Conservation (phyloP, 2,888 invertebrate species). For the Machimus rusticus region DNA sequence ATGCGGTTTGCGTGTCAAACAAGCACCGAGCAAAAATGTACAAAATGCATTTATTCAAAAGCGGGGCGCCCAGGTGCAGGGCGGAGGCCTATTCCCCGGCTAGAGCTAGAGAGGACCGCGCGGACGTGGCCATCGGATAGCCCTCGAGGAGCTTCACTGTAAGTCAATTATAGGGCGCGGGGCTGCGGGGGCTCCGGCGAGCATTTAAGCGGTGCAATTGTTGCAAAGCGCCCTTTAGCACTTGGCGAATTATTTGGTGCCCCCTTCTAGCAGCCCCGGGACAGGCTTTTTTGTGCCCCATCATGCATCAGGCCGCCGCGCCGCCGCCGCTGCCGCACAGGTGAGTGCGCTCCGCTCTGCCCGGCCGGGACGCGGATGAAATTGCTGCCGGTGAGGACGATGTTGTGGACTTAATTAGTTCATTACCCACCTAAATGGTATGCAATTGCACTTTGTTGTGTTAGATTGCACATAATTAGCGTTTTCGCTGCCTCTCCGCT, state of each 20-base stretch:
- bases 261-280: neutral
- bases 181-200: neutral
- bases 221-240: constrained; percentile 41
- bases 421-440: constrained; percentile 51
- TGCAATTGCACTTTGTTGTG: constrained; percentile 50
- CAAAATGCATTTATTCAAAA: constrained; percentile 37
- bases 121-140: neutral
- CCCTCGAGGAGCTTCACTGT: neutral
- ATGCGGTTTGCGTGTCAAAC: constrained; percentile 48
- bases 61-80: neutral
- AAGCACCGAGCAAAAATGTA: constrained; percentile 40
- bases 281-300: neutral
- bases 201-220: constrained; percentile 35
- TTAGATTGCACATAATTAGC: constrained; percentile 44
- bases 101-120: neutral
- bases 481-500: neutral
- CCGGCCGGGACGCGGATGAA: neutral
- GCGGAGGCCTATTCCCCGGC: neutral
- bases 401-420: constrained; percentile 51
- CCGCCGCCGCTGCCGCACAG: neutral
- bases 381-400: neutral
- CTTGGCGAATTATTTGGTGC: constrained; percentile 6
- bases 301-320: neutral
- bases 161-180: neutral
- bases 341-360: neutral